Conservation (phyloP, 2,797 vertebrate genomes). For the Epinephelus coioides region DNA sequence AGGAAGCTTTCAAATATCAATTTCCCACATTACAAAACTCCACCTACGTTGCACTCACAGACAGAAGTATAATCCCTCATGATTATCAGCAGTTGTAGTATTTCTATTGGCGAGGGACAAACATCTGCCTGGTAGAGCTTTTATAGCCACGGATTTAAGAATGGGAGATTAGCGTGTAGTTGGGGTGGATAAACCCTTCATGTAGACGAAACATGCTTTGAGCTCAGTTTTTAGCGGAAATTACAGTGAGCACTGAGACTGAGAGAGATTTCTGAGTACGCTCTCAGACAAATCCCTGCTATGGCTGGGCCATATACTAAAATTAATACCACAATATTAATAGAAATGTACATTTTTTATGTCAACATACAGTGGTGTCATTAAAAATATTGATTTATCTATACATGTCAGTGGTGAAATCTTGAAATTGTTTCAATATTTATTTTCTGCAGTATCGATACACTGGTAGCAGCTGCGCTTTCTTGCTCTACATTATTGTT, state of each 20-base stretch:
- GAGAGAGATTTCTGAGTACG: not conserved
- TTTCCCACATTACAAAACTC: constrained; percentile 31
- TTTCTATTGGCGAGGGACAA: constrained; percentile 39
- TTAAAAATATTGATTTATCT: no score
- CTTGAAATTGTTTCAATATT: no score
- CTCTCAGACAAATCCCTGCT: not conserved
- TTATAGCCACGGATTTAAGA: constrained; percentile 56
- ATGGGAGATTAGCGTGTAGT: constrained; percentile 58
- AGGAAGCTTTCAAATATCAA: constrained; percentile 15
- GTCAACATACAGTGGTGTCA: not conserved
- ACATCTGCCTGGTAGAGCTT: constrained; percentile 54
- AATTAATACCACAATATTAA: not conserved
- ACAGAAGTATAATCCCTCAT: constrained; percentile 37
- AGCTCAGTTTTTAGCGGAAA: constrained; percentile 37
- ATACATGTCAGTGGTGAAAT: no score
- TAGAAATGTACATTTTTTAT: not conserved
- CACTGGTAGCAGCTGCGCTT: no score
- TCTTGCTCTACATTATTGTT: no score
- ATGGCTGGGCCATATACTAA: not conserved
- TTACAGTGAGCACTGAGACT: constrained; percentile 12
- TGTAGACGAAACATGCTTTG: constrained; percentile 33
- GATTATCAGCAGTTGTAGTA: constrained; percentile 37
- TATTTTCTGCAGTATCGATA: no score
- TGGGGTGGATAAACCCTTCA: constrained; percentile 29
- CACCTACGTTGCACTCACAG: not conserved